These are phyloP conservation scores for Phasia obesa DNA, from an alignment of 2,888 invertebrate genomes.

Conservation along the genomic window DNA sequence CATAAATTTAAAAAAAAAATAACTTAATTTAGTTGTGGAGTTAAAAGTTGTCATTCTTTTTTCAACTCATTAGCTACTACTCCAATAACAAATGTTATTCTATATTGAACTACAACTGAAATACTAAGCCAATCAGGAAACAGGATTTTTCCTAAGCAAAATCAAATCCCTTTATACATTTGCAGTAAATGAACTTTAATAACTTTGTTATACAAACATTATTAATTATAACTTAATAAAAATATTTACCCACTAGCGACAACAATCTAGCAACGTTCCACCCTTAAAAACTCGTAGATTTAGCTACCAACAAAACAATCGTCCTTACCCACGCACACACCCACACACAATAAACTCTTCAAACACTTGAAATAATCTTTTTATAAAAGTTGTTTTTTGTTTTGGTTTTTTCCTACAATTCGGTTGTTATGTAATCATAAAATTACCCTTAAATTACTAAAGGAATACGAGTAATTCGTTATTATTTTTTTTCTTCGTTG, in stretches of 20 bases:
- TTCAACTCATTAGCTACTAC: background rate
- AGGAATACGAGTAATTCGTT: constrained; percentile 31
- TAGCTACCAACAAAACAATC: constrained; percentile 31
- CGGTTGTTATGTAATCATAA: constrained; percentile 59
- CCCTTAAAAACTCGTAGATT: background rate
- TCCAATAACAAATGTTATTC: background rate
- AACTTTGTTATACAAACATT: constrained; percentile 59
- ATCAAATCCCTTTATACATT: constrained; percentile 12
- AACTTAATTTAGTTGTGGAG: background rate
- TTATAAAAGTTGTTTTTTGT: constrained; percentile 30
- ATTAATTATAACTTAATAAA: constrained; percentile 65
- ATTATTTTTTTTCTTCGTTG: background rate
- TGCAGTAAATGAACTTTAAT: constrained; percentile 27
- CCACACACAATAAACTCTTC: constrained; percentile 39
- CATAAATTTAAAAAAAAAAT: background rate
- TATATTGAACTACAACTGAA: background rate
- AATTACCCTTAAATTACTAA: constrained; percentile 68
- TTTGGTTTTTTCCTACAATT: constrained; percentile 1
- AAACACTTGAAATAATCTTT: constrained; percentile 50
- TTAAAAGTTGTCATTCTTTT: background rate
- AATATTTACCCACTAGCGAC: constrained; percentile 40
- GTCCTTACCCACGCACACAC: constrained; percentile 42
- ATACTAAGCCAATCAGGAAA: constrained; percentile 12
- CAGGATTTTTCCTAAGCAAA: background rate
- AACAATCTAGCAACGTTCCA: background rate